Percentiles rank a stretch among this genome's conserved stretches.
Conservation (phyloP, 2,797 vertebrate species). For the Anguilla marmorata region DNA sequence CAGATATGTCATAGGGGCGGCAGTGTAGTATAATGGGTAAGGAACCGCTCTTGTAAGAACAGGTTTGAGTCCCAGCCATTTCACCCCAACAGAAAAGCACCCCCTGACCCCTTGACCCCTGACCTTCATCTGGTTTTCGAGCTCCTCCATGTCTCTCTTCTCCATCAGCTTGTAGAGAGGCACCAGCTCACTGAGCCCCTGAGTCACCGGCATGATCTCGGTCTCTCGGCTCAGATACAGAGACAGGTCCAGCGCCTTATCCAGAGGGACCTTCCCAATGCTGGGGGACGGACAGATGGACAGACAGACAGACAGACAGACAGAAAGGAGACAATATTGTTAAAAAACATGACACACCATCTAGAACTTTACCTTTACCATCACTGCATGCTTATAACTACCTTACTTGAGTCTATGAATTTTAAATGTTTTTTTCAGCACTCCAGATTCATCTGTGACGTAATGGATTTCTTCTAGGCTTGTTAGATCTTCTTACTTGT, state of each 20-base stretch:
- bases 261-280: conserved; percentile 76
- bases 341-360: background rate
- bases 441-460: background rate
- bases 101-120: background rate
- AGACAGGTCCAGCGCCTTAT: conserved; percentile 85
- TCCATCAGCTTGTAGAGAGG: conserved; percentile 89
- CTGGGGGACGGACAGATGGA: conserved; percentile 58
- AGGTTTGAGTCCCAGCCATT: background rate
- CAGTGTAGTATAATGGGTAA: no score
- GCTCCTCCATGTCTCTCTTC: conserved; percentile 78
- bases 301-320: conserved; percentile 2
- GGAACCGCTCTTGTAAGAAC: background rate
- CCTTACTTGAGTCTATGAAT: background rate
- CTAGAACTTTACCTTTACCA: background rate
- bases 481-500: background rate
- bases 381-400: background rate
- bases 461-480: background rate
- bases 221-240: conserved; percentile 84
- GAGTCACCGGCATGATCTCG: conserved; percentile 82
- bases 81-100: background rate
- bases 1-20: background rate
- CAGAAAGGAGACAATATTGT: conserved; percentile 4
- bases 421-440: background rate
- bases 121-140: conserved; percentile 82
- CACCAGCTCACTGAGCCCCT: conserved; percentile 81